Evolutionary conservation across 1,140 invertebrate species (phyloP).

Genomic region (Hylaeus volcanicus): DNA sequence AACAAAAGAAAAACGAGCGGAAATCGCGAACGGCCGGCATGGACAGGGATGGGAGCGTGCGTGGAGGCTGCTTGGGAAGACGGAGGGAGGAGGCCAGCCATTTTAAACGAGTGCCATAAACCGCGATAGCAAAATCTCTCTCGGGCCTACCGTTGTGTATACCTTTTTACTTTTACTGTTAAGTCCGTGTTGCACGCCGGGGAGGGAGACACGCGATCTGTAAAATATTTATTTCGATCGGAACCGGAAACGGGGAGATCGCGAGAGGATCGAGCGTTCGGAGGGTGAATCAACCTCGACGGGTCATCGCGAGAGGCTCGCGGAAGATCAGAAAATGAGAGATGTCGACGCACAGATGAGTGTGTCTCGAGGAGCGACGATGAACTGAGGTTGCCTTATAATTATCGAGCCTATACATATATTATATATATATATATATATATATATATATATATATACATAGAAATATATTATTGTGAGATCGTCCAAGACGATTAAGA

Average conservation of each 20-base stretch:
- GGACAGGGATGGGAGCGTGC: slow-evolving; percentile 7
- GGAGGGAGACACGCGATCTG: slow-evolving; percentile 26
- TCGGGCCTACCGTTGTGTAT: slow-evolving; percentile 8
- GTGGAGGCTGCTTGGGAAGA: slow-evolving; percentile 1
- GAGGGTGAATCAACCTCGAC: slow-evolving; percentile 16
- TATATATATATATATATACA: slow-evolving; percentile 50
- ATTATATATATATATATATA: slow-evolving; percentile 47
- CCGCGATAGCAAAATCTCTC: slow-evolving; percentile 39
- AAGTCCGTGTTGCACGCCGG: neutral
- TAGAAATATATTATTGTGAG: slow-evolving; percentile 31
- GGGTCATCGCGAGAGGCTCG: slow-evolving; percentile 15
- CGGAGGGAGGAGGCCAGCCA: slow-evolving; percentile 45
- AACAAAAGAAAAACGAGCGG: slow-evolving; percentile 3
- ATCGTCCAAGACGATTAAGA: slow-evolving; percentile 22
- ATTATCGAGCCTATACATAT: slow-evolving; percentile 48
- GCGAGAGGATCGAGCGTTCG: slow-evolving; percentile 8
- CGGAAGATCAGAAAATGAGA: neutral
- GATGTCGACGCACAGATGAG: neutral
- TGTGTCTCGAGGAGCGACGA: slow-evolving; percentile 35
- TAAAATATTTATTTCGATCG: slow-evolving; percentile 59
- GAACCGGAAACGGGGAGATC: neutral
- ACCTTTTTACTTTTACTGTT: slow-evolving; percentile 38
- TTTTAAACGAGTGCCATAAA: slow-evolving; percentile 57
- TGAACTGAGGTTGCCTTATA: slow-evolving; percentile 59
- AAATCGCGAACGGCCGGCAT: slow-evolving; percentile 4